phyloP scores from a whole-genome alignment of 2,797 vertebrate species.

The Cygnus olor region DNA sequence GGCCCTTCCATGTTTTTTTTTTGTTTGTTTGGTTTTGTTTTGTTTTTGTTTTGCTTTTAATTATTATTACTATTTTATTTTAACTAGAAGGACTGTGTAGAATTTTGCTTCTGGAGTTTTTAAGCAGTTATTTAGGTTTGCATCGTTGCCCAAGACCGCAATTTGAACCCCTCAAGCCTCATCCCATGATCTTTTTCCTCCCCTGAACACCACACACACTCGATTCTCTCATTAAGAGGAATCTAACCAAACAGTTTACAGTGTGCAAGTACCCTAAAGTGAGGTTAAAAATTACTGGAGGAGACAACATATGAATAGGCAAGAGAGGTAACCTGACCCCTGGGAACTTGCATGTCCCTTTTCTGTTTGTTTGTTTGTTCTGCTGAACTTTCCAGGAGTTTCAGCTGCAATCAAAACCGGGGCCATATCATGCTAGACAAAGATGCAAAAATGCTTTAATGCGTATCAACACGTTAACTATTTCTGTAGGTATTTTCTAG shows the following conservation, averaged over 20 bases:
- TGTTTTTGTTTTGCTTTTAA: too few species aligned
- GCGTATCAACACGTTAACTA: accelerated
- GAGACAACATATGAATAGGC: not conserved
- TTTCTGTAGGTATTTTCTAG: not conserved
- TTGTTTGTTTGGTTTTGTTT: not conserved
- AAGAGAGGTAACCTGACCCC: not conserved
- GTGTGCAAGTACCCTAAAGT: not conserved
- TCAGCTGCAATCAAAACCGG: not conserved
- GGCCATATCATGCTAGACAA: not conserved
- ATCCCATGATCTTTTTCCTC: constrained; percentile 10
- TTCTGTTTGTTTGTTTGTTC: constrained; percentile 32
- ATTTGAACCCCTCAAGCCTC: not conserved
- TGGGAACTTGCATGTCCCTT: not conserved
- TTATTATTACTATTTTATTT: not conserved
- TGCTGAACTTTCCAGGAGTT: constrained; percentile 18
- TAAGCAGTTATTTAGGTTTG: constrained; percentile 10
- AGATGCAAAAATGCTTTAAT: accelerated
- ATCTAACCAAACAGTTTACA: not conserved
- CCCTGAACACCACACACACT: not conserved
- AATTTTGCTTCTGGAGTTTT: not conserved
- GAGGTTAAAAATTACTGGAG: not conserved
- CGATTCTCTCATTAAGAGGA: not conserved
- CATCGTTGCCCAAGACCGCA: not conserved
- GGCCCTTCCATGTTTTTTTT: not conserved
- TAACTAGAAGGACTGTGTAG: not conserved